phyloP scores from a whole-genome alignment of 2,888 invertebrate genomes.

The Steinernema hermaphroditum region DNA sequence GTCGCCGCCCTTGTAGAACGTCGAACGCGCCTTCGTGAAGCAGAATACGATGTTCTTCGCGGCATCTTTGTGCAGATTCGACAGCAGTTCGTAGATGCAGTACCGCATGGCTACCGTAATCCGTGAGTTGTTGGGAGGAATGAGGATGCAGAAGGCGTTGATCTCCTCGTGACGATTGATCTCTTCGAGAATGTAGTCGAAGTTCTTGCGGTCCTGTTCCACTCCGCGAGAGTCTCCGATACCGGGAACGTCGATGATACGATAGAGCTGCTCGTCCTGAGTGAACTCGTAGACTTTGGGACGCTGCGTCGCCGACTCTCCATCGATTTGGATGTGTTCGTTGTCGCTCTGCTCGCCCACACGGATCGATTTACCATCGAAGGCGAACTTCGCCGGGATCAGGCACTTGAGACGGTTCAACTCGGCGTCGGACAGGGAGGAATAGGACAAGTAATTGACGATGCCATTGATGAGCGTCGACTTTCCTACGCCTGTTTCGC shows the following conservation, averaged over 20 bases:
- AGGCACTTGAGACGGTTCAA: background rate
- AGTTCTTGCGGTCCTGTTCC: constrained; percentile 50
- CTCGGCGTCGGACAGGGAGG: constrained; percentile 13
- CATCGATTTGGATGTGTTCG: background rate
- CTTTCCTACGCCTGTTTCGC: constrained; percentile 32
- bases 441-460: constrained; percentile 24
- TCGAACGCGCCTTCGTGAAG: constrained; percentile 49
- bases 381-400: background rate
- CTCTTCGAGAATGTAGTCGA: constrained; percentile 36
- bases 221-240: constrained; percentile 53
- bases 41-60: constrained; percentile 51
- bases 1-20: constrained; percentile 35
- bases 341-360: background rate
- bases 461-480: constrained; percentile 20
- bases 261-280: background rate
- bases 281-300: constrained; percentile 35
- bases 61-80: constrained; percentile 48
- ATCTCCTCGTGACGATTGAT: constrained; percentile 36
- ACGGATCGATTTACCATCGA: background rate
- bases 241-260: constrained; percentile 57
- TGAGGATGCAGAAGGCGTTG: constrained; percentile 45
- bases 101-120: constrained; percentile 45
- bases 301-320: constrained; percentile 26
- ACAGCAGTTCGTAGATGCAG: constrained; percentile 52
- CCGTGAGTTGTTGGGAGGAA: constrained; percentile 46